Conservation (phyloP, 2,797 vertebrate species). For the Hydrolagus colliei region DNA sequence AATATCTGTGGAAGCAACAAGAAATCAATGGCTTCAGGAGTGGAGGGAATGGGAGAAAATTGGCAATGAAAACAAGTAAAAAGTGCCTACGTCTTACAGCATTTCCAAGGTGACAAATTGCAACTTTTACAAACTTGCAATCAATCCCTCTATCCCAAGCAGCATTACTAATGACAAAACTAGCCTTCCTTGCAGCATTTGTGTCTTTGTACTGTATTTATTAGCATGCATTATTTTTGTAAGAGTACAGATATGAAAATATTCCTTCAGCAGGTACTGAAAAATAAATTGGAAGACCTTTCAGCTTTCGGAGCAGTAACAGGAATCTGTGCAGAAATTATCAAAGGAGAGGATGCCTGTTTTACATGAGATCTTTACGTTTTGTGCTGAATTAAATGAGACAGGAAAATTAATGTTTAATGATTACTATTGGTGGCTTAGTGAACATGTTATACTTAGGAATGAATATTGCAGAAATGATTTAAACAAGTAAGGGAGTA, state of each 20-base stretch:
- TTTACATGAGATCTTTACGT: background rate
- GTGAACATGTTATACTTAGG: background rate
- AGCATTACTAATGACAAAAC: background rate
- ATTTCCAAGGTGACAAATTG: background rate
- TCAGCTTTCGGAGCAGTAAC: background rate
- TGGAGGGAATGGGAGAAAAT: no score
- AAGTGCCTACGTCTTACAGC: no score
- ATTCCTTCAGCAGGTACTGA: no score
- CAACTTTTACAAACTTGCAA: background rate
- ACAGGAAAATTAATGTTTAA: background rate
- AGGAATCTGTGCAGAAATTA: background rate
- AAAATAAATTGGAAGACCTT: background rate
- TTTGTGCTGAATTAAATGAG: background rate
- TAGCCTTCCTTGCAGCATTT: background rate
- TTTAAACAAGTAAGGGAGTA: background rate
- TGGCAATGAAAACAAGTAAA: no score
- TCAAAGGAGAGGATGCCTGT: background rate
- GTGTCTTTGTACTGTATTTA: background rate
- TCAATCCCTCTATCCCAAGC: background rate
- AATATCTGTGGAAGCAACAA: no score
- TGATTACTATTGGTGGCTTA: background rate
- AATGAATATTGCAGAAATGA: background rate
- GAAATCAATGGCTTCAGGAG: no score
- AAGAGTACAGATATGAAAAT: background rate
- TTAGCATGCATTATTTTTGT: background rate